Conservation (phyloP, 2,113 vertebrate genomes). For the Dissostichus mawsoni region DNA sequence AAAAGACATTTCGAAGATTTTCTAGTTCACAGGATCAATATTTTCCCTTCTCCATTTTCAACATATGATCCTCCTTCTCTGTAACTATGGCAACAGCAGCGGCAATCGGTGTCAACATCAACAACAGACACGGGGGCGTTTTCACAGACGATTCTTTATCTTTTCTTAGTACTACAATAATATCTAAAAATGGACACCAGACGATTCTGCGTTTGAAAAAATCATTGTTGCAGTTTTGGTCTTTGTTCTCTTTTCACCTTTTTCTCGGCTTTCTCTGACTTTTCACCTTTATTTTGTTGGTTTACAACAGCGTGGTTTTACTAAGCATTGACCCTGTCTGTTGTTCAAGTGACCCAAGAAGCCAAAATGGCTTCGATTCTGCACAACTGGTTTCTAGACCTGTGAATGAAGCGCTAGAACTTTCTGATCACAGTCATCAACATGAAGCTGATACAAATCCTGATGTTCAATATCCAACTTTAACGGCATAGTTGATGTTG, state of each 20-base stretch:
- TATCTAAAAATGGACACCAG: background rate
- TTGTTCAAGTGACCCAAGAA: constrained; percentile 14
- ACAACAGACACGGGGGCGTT: background rate
- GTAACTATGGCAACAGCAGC: constrained; percentile 51
- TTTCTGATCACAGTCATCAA: background rate
- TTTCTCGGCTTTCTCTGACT: background rate
- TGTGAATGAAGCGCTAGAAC: background rate
- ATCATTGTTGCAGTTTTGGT: background rate
- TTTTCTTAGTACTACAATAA: background rate
- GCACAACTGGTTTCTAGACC: background rate
- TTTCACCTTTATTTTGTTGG: constrained; percentile 20
- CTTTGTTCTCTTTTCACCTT: background rate
- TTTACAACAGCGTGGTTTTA: background rate
- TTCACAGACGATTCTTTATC: background rate
- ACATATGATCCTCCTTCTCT: background rate
- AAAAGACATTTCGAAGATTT: background rate
- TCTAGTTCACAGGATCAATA: background rate
- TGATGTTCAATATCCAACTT: background rate
- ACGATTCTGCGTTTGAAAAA: background rate
- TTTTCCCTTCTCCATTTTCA: background rate
- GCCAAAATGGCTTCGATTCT: background rate
- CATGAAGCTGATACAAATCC: background rate
- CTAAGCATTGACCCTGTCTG: background rate
- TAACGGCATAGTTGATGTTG: too few relatives aligned
- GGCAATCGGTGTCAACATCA: background rate